These are phyloP conservation scores for Drosophila simulans DNA, from an alignment of 1,140 invertebrate genomes.

Conservation along the genomic window DNA sequence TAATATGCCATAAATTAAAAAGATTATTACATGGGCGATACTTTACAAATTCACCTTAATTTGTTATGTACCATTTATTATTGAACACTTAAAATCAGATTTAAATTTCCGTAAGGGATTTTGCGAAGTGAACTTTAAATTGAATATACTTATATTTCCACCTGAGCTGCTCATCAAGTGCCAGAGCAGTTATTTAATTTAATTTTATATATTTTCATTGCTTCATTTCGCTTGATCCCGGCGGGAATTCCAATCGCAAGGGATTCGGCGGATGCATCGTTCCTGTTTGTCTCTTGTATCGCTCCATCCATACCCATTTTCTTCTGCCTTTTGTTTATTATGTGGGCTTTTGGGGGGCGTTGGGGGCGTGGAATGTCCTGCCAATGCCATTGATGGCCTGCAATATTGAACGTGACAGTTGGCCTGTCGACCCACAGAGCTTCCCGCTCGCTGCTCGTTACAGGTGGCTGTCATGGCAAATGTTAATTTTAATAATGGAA, in stretches of 20 bases:
- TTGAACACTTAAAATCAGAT: neutral
- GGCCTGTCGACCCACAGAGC: slow-evolving; percentile 53
- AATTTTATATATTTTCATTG: slow-evolving; percentile 14
- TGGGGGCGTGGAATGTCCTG: slow-evolving; percentile 16
- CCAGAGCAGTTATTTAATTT: neutral
- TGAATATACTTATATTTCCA: neutral
- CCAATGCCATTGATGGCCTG: slow-evolving; percentile 72
- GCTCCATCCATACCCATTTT: slow-evolving; percentile 32
- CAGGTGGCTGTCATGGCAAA: slow-evolving; percentile 68
- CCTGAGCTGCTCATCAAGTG: neutral
- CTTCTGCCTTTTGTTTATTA: slow-evolving; percentile 61
- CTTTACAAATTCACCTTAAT: neutral
- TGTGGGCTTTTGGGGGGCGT: slow-evolving; percentile 47
- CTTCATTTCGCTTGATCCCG: slow-evolving; percentile 16
- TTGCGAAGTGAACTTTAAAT: neutral
- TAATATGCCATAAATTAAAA: neutral
- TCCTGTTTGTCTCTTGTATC: slow-evolving; percentile 22
- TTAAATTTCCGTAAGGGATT: too few species aligned
- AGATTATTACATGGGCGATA: neutral
- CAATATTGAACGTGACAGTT: slow-evolving; percentile 83
- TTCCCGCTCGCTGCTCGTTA: slow-evolving; percentile 35
- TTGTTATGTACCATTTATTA: neutral
- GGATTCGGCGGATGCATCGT: neutral
- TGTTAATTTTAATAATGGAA: slow-evolving; percentile 79
- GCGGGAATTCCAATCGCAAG: slow-evolving; percentile 3